These are phyloP conservation scores for Lepas anatifera DNA, from an alignment of 2,888 invertebrate genomes.

Conservation along the genomic window DNA sequence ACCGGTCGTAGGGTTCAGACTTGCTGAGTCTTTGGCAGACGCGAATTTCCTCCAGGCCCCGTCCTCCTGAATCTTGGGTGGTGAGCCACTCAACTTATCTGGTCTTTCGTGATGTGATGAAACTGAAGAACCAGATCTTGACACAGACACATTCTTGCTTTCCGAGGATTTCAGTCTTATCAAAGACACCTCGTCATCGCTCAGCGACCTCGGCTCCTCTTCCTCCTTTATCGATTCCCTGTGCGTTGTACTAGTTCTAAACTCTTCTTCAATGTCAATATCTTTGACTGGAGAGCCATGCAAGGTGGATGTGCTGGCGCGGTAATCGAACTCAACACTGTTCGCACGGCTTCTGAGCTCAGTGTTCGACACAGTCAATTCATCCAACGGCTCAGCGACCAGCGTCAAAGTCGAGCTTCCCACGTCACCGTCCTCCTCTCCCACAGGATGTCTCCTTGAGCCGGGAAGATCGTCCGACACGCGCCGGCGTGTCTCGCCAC, in stretches of 20 bases:
- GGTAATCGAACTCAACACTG: background rate
- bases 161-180: too few relatives aligned
- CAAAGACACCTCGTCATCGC: too few relatives aligned
- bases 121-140: too few relatives aligned
- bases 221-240: background rate
- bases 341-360: background rate
- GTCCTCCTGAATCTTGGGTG: background rate
- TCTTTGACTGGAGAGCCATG: background rate
- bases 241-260: too few relatives aligned
- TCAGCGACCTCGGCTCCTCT: too few relatives aligned
- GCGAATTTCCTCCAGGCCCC: background rate
- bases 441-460: background rate
- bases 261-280: background rate
- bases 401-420: conserved; percentile 3
- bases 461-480: background rate
- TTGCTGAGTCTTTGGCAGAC: background rate
- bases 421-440: background rate
- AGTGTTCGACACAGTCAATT: background rate
- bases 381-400: background rate
- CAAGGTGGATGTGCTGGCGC: conserved; percentile 1
- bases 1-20: background rate
- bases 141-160: too few relatives aligned
- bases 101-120: background rate
- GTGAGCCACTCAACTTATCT: background rate
- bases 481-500: background rate